Conservation (phyloP, 2,797 vertebrate species). For the Coendou prehensilis region DNA sequence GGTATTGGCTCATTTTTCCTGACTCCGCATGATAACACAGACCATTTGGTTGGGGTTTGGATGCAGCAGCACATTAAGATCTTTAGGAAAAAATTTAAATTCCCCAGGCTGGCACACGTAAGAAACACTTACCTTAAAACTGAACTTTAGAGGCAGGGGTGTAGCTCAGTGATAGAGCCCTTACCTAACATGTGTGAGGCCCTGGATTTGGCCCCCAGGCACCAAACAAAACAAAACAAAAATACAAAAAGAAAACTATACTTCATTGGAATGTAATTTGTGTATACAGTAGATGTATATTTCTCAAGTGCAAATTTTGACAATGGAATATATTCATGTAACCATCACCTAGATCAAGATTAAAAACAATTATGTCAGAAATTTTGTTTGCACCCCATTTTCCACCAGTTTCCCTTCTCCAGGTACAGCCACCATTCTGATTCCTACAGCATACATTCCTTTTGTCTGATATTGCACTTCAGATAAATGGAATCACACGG, state of each 20-base stretch:
- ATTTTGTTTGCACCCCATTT: not conserved
- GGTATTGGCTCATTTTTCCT: not conserved
- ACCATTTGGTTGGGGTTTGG: not conserved
- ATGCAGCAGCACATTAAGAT: not conserved
- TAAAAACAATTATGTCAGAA: not conserved
- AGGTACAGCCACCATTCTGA: not conserved
- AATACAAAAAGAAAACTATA: not conserved
- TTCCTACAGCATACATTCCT: not conserved
- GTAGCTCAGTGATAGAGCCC: not conserved
- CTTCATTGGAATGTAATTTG: not conserved
- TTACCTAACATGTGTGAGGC: not conserved
- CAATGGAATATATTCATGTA: not conserved
- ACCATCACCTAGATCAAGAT: not conserved
- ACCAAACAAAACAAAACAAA: not conserved
- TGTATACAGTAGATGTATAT: not conserved
- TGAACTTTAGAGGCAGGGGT: not conserved
- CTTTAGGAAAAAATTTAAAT: not conserved
- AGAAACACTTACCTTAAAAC: not conserved
- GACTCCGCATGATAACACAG: too few relatives aligned
- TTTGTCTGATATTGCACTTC: not conserved
- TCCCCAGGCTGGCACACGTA: not conserved
- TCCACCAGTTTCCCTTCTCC: not conserved
- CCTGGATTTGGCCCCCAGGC: not conserved
- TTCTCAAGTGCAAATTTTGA: conserved; percentile 22
- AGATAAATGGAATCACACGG: not conserved